Percentiles rank a stretch among this genome's conserved stretches.
These are phyloP conservation scores for Mastigias papua DNA, from an alignment of 30 jellyfish, hydroid and myxozoan species.

Conservation along the genomic window DNA sequence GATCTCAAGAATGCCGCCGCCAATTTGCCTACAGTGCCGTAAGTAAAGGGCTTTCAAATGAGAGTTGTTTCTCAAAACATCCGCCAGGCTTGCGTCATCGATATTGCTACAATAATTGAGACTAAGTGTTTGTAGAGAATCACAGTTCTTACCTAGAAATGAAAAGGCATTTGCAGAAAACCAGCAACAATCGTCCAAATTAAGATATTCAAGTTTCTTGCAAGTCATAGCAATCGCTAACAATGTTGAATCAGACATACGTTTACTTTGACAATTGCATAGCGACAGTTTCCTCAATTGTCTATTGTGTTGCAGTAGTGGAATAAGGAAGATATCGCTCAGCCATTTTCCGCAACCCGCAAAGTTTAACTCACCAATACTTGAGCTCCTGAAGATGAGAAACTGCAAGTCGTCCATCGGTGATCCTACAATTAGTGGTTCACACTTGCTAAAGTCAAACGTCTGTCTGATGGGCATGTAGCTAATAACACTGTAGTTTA, in stretches of 20 bases:
- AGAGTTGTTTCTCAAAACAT: background rate
- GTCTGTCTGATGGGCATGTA: background rate
- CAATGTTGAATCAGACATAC: conserved; percentile 1
- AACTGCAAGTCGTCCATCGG: background rate
- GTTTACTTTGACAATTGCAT: background rate
- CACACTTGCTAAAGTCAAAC: conserved; percentile 18
- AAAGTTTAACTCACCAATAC: conserved; percentile 11
- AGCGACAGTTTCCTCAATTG: conserved; percentile 21
- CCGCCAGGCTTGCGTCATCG: conserved; percentile 38
- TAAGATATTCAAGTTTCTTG: conserved; percentile 15
- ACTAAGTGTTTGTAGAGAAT: conserved; percentile 6
- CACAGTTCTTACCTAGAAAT: conserved; percentile 26
- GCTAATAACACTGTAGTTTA: background rate
- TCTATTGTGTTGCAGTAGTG: background rate
- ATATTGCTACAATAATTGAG: conserved; percentile 15
- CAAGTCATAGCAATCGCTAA: conserved; percentile 25
- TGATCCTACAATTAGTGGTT: background rate
- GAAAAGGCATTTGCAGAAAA: conserved; percentile 36
- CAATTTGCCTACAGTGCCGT: conserved; percentile 45
- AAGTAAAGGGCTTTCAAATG: conserved; percentile 18
- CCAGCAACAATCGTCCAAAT: conserved; percentile 50
- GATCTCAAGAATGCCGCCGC: background rate
- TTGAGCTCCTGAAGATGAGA: background rate
- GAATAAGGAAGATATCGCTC: conserved; percentile 15
- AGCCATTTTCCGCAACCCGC: conserved; percentile 43